phyloP scores from a whole-genome alignment of 2,797 vertebrate species.

The Molothrus ater region DNA sequence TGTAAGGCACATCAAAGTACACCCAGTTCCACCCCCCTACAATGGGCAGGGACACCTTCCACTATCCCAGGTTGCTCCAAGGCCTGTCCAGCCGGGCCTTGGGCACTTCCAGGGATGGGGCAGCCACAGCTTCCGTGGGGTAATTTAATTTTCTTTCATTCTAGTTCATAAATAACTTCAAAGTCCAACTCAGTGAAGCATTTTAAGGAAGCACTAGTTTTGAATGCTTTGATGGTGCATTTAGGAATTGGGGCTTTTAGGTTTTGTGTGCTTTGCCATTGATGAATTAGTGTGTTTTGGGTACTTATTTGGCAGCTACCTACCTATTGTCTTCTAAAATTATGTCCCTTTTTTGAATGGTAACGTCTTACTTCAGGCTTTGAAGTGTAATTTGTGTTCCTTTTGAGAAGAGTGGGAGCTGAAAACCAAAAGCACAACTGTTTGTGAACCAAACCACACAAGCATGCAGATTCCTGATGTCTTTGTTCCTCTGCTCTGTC shows the following conservation, averaged over 20 bases:
- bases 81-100: background rate
- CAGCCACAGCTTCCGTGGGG: background rate
- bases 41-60: background rate
- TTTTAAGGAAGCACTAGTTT: background rate
- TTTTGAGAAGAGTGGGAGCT: background rate
- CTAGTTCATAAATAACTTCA: background rate
- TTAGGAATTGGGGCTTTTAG: background rate
- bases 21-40: fast-evolving
- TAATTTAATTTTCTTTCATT: background rate
- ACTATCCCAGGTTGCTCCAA: background rate
- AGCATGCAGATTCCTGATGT: background rate
- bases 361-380: background rate
- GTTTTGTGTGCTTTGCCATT: background rate
- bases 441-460: background rate
- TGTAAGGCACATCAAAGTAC: background rate
- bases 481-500: background rate
- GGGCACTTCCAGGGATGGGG: background rate
- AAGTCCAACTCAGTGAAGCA: background rate
- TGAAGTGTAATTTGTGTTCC: background rate
- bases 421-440: background rate
- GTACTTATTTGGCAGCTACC: background rate
- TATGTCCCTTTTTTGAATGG: fast-evolving
- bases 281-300: background rate
- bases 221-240: background rate
- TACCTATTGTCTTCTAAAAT: background rate